Conservation (phyloP, 2,888 invertebrate genomes). For the Sycophila texana region DNA sequence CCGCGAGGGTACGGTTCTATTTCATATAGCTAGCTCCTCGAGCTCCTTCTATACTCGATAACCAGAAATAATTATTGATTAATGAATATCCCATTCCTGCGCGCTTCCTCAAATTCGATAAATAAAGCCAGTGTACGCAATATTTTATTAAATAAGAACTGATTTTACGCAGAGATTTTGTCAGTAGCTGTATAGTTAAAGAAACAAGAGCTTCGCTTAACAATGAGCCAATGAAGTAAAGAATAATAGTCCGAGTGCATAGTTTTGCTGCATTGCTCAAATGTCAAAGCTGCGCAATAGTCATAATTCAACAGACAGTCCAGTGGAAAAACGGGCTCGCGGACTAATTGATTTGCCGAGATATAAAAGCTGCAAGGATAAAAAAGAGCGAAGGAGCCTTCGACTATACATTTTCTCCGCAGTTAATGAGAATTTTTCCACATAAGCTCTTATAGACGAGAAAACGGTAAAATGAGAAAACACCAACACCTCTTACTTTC, state of each 20-base stretch:
- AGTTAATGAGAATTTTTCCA: constrained; percentile 47
- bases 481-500: constrained; percentile 55
- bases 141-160: too few relatives aligned
- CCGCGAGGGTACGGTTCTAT: constrained; percentile 49
- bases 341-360: constrained; percentile 40
- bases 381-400: background rate
- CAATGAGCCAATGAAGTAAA: constrained; percentile 49
- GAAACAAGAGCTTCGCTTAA: constrained; percentile 49
- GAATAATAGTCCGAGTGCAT: constrained; percentile 41
- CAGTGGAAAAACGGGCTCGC: constrained; percentile 31
- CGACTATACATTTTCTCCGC: constrained; percentile 20
- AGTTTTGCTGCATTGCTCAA: constrained; percentile 34
- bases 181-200: constrained; percentile 15
- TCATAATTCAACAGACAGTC: constrained; percentile 45
- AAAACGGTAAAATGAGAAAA: constrained; percentile 35
- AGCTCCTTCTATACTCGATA: too few relatives aligned
- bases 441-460: background rate
- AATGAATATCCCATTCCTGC: too few relatives aligned
- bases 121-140: too few relatives aligned
- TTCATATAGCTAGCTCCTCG: too few relatives aligned
- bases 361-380: background rate
- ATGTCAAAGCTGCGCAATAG: constrained; percentile 55
- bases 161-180: too few relatives aligned
- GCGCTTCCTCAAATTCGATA: too few relatives aligned
- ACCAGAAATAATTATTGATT: too few relatives aligned